Evolutionary conservation across 2,888 invertebrate species (phyloP).

Genomic region (Epinotia bilunana): DNA sequence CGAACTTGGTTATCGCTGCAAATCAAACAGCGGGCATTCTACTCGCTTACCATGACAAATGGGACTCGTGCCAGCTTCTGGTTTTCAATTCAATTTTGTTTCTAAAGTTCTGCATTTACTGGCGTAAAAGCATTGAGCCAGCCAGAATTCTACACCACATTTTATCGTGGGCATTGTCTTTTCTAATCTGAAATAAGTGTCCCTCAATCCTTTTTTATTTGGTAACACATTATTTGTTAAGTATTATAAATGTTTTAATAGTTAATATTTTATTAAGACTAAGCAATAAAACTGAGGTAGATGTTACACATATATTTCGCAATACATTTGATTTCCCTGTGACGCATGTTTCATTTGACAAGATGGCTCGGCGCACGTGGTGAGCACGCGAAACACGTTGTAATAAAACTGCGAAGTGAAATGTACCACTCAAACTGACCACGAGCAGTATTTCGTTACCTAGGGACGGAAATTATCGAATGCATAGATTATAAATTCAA

Average conservation of each 20-base stretch:
- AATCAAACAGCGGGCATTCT: constrained; percentile 35
- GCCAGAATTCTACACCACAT: constrained; percentile 29
- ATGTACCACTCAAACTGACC: background rate
- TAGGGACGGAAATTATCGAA: background rate
- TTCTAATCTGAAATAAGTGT: constrained; percentile 29
- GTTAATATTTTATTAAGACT: too few species aligned
- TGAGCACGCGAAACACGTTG: too few species aligned
- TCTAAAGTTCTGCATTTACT: constrained; percentile 36
- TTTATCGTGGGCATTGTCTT: constrained; percentile 27
- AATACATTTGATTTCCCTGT: too few species aligned
- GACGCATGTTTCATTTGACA: too few species aligned
- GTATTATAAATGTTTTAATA: too few species aligned
- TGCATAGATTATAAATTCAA: too few species aligned
- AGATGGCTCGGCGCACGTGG: too few species aligned
- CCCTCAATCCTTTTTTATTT: background rate
- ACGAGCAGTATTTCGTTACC: background rate
- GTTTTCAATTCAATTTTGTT: constrained; percentile 36
- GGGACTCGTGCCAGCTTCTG: constrained; percentile 36
- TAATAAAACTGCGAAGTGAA: background rate
- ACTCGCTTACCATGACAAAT: constrained; percentile 34
- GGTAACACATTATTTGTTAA: too few species aligned
- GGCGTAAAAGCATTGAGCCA: constrained; percentile 28
- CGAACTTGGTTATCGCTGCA: constrained; percentile 30
- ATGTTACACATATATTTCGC: background rate
- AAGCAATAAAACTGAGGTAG: too few species aligned